A percentile compares a stretch with the other conserved stretches of the same genome.
Evolutionary conservation across 2,113 vertebrate genomes (phyloP).

Genomic region (Entosphenus tridentatus): DNA sequence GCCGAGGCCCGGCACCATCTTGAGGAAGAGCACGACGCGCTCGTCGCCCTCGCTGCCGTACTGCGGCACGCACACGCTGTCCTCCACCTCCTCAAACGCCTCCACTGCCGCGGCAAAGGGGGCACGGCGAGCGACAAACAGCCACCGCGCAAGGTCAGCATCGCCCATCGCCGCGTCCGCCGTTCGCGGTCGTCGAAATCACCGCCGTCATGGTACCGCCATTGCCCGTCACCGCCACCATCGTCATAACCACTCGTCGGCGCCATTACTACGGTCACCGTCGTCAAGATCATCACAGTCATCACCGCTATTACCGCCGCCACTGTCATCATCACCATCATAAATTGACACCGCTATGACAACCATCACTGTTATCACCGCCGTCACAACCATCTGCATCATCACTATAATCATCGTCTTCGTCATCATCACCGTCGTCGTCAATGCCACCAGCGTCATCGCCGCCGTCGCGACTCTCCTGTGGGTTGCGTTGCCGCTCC

Average conservation of each 20-base stretch:
- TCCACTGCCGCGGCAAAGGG: conserved; percentile 37
- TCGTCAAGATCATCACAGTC: background rate
- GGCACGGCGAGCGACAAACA: too few relatives aligned
- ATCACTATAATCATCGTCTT: too few relatives aligned
- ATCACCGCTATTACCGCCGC: too few relatives aligned
- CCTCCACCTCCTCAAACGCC: conserved; percentile 67
- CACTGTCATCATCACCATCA: too few relatives aligned
- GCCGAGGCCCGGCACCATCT: conserved; percentile 38
- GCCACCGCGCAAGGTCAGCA: background rate
- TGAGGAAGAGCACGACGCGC: conserved; percentile 67
- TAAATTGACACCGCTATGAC: too few relatives aligned
- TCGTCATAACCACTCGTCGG: background rate
- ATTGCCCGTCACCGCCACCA: background rate
- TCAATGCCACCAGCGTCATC: too few relatives aligned
- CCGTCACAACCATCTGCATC: too few relatives aligned
- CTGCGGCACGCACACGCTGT: conserved; percentile 82
- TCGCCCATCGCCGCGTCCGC: background rate
- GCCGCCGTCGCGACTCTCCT: too few relatives aligned
- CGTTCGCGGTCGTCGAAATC: background rate
- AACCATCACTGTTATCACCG: too few relatives aligned
- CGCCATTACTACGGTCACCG: background rate
- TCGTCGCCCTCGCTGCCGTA: conserved; percentile 60
- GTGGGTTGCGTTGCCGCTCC: too few relatives aligned
- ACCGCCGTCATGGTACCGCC: background rate
- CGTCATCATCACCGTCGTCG: too few relatives aligned